phyloP scores from a whole-genome alignment of 2,113 vertebrate genomes.

The Halcyon senegalensis region DNA sequence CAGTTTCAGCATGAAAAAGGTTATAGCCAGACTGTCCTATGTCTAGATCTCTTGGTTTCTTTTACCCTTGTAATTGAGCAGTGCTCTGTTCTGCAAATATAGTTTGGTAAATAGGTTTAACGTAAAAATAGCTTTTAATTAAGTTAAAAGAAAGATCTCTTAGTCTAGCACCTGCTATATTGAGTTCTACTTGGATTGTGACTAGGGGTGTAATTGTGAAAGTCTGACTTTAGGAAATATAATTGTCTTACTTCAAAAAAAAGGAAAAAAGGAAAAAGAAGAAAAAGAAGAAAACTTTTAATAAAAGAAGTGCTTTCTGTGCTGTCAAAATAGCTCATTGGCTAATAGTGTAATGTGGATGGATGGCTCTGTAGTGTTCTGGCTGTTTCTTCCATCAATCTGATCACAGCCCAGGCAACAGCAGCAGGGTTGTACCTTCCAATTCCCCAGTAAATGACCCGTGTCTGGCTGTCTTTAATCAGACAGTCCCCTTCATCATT shows the following conservation, averaged over 20 bases:
- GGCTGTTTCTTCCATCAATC: slow-evolving; percentile 1
- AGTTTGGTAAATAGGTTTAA: neutral
- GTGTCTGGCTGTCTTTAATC: neutral
- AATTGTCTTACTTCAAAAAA: neutral
- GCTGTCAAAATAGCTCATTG: neutral
- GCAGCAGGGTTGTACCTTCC: neutral
- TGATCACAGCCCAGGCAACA: neutral
- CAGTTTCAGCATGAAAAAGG: neutral
- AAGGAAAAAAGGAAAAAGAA: rapidly evolving
- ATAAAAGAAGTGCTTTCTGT: neutral
- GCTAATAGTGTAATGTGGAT: neutral
- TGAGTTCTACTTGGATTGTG: neutral
- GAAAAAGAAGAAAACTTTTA: no score
- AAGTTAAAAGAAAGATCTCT: neutral
- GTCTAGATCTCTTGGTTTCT: neutral
- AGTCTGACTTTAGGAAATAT: neutral
- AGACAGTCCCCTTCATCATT: neutral
- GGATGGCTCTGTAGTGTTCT: neutral
- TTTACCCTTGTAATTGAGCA: neutral
- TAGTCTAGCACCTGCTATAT: neutral
- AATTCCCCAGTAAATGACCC: neutral
- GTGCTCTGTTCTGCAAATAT: neutral
- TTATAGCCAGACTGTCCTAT: neutral
- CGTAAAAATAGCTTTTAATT: neutral
- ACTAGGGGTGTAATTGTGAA: neutral